Conservation (phyloP, 2,113 vertebrate species). For the Chauna torquata region DNA sequence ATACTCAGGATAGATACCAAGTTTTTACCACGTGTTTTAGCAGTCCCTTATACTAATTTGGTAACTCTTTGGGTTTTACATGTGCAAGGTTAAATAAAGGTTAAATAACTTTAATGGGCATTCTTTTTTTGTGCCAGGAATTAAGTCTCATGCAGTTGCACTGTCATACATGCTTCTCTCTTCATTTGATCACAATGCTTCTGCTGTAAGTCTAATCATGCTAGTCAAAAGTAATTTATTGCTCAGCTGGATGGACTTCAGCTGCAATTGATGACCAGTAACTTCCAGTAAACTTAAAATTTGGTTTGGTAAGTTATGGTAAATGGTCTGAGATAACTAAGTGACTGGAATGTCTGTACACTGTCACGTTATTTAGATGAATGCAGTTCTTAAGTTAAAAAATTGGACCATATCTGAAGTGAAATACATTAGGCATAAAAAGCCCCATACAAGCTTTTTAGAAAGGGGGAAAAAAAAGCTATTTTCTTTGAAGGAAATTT, state of each 20-base stretch:
- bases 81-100: background rate
- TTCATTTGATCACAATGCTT: slow-evolving; percentile 76
- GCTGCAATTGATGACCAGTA: slow-evolving; percentile 80
- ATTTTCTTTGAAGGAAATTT: background rate
- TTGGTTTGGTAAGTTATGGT: background rate
- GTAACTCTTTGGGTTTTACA: background rate
- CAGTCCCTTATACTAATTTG: background rate
- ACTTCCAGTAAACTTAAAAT: slow-evolving; percentile 73
- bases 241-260: slow-evolving; percentile 86
- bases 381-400: background rate
- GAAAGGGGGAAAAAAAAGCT: background rate
- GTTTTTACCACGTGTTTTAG: background rate
- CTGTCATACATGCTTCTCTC: slow-evolving; percentile 69
- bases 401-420: background rate
- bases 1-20: background rate
- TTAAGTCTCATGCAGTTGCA: slow-evolving; percentile 2
- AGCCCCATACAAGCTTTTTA: background rate
- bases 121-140: background rate
- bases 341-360: slow-evolving; percentile 2
- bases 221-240: slow-evolving; percentile 81
- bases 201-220: slow-evolving; percentile 83
- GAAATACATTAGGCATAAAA: background rate
- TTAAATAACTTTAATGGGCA: too few relatives aligned
- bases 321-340: slow-evolving; percentile 19
- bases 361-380: slow-evolving; percentile 53